Base-by-base conservation (phyloP, 2,113 vertebrate genomes). In the Nematolebias whitei region DNA sequence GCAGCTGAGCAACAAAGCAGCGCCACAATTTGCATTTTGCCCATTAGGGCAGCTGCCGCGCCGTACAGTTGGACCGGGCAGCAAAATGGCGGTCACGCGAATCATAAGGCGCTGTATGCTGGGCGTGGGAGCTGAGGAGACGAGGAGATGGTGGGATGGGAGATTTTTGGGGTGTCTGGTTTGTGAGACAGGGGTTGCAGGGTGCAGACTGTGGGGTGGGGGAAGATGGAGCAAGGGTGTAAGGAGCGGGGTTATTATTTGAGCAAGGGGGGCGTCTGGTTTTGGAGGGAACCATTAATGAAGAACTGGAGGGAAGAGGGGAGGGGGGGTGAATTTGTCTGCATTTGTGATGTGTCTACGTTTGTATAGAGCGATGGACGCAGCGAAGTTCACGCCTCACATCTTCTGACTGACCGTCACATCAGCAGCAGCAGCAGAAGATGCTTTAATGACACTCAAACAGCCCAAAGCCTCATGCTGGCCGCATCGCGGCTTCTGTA, bases 51-150 rank as follows among this genome's bases (percentile, higher is more conserved):
- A 89, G 88, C 88, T 90, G 89, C 84, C 48, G 72, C 16, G 72
- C 73, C 52, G 82, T 90, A 89, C 89, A 89, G 85, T 90, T 74
- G 73, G 80, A 76, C 71, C 86, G 87, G 84, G 76, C 84, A 87
- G 88, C 85, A 91, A 91, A 89, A 91, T 91, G 89, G 89, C 81
- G 84, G 89, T 89, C 85, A 89, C 76, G 74, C 79, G 47, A 88
- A 84, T 90, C 85, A 84, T 62, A 35, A 56, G 76, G 83, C 79
- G 80, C 76, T 86, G 79, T 87, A 71, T 82, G 70, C 73, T 43
- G 71, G 85, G 84, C 76, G 61, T 87, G 81, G 78, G 82, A 86
- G 85, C 70, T 39, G 70, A 71, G 78, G 71, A 71, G 75, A 15
- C 44, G 20, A 39, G 54, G 9, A n/a, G n/a, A n/a, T n/a, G n/a